A percentile compares a stretch with the other conserved stretches of the same genome.
Conservation (phyloP, 2,113 vertebrate genomes). For the Alligator mississippiensis region DNA sequence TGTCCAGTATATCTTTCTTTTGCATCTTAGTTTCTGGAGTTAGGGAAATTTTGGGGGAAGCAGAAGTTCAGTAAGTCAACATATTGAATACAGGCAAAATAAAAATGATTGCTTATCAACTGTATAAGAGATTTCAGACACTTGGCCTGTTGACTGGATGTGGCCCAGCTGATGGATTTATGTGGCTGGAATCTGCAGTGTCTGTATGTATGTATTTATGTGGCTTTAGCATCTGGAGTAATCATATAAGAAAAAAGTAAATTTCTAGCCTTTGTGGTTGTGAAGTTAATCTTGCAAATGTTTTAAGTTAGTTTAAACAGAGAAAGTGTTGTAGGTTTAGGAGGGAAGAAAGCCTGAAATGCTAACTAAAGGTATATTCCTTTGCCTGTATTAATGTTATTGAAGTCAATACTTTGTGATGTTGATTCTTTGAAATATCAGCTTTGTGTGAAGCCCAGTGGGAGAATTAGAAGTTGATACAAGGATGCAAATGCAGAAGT, state of each 20-base stretch:
- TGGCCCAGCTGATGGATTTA: neutral
- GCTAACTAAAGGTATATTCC: neutral
- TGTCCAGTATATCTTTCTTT: neutral
- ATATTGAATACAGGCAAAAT: neutral
- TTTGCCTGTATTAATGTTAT: neutral
- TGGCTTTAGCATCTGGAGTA: neutral
- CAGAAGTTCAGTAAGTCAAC: neutral
- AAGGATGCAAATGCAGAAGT: neutral
- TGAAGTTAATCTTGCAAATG: neutral
- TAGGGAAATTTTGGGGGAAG: neutral
- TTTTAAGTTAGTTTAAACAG: neutral
- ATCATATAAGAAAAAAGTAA: neutral
- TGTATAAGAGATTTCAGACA: neutral
- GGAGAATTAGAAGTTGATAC: neutral
- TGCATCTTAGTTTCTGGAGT: neutral
- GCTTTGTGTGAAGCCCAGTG: neutral
- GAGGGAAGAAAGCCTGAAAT: neutral
- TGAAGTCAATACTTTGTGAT: neutral
- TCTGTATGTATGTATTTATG: neutral
- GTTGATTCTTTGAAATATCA: neutral
- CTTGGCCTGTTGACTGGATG: neutral
- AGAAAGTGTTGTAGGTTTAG: neutral
- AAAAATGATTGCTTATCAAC: neutral
- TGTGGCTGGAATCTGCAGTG: neutral
- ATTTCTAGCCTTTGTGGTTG: neutral